Percentiles rank a stretch among this genome's conserved stretches.
Conservation (phyloP, 2,888 invertebrate genomes). For the Aleiodes testaceus region DNA sequence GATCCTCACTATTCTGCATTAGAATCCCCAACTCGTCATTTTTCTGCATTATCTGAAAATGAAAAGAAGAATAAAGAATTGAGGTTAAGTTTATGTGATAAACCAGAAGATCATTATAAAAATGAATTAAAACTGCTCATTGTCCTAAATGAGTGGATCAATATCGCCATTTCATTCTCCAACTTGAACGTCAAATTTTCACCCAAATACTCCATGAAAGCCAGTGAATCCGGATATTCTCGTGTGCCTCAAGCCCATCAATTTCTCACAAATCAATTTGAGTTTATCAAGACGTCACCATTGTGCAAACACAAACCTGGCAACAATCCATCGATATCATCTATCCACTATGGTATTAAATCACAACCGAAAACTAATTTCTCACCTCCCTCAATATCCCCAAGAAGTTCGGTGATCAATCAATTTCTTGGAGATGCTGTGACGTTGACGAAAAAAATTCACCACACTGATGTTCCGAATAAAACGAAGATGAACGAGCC, state of each 20-base stretch:
- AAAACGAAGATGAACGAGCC: constrained; percentile 29
- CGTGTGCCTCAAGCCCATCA: not conserved
- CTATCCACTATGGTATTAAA: constrained; percentile 1
- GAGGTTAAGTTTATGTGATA: not conserved
- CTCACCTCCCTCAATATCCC: constrained; percentile 16
- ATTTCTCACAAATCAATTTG: constrained; percentile 5
- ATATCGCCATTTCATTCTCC: not conserved
- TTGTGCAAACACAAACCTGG: constrained; percentile 5
- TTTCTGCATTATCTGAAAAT: not conserved
- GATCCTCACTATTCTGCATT: constrained; percentile 8
- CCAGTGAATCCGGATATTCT: not conserved
- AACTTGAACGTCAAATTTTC: not conserved
- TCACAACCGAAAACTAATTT: constrained; percentile 25
- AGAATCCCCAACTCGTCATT: too few relatives aligned
- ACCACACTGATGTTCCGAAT: not conserved
- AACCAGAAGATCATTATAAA: not conserved
- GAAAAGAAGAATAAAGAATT: not conserved
- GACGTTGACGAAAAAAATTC: constrained; percentile 26
- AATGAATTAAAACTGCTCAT: not conserved
- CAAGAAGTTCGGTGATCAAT: constrained; percentile 28
- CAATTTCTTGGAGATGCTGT: constrained; percentile 22
- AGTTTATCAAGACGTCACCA: not conserved
- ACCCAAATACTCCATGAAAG: not conserved
- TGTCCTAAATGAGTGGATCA: not conserved
- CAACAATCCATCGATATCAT: constrained; percentile 14